Conservation (phyloP, 2,888 invertebrate genomes). For the Podotricha telesiphe region DNA sequence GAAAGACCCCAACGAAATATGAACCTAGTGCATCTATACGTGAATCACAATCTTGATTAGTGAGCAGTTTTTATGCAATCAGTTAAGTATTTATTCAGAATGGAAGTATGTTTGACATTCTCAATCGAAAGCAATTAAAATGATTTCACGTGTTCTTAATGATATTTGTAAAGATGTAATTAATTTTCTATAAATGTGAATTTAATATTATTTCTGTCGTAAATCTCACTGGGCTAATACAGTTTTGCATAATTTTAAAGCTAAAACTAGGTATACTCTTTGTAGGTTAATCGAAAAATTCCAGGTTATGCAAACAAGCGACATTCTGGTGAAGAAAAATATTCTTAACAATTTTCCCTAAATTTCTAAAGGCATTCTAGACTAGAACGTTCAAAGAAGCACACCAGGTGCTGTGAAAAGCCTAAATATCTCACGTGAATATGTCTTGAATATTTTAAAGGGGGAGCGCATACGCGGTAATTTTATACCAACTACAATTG, state of each 20-base stretch:
- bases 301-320: conserved; percentile 25
- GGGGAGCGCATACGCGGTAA: conserved; percentile 24
- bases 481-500: conserved; percentile 20
- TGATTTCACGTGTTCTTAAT: conserved; percentile 12
- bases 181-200: neutral
- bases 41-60: conserved; percentile 47
- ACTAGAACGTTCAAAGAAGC: conserved; percentile 38
- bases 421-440: conserved; percentile 41
- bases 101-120: conserved; percentile 4
- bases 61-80: conserved; percentile 39
- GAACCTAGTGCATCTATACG: conserved; percentile 49
- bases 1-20: conserved; percentile 70
- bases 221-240: neutral
- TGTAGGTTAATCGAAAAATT: conserved; percentile 29
- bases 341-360: conserved; percentile 34
- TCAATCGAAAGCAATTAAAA: conserved; percentile 5
- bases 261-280: neutral
- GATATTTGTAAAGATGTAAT: neutral
- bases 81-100: conserved; percentile 14
- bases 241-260: neutral
- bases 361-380: conserved; percentile 37
- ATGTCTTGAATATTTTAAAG: conserved; percentile 40
- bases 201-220: neutral
- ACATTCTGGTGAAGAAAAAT: conserved; percentile 33
- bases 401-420: conserved; percentile 39